Evolutionary conservation across 2,888 invertebrate genomes (phyloP).

Genomic region (Falcaria lacertinaria): DNA sequence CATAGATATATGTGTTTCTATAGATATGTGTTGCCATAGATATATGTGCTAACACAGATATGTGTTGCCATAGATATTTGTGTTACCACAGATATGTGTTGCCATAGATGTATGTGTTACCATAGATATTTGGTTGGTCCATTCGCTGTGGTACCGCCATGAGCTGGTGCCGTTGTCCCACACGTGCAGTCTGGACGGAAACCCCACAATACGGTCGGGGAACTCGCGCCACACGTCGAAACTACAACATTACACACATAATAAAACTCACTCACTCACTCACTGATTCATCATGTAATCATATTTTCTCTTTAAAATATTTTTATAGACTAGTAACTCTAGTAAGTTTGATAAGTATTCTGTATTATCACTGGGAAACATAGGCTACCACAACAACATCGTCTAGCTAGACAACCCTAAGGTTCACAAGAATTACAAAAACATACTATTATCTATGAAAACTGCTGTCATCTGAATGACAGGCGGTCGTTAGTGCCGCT

Average conservation of each 20-base stretch:
- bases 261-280: too few species aligned
- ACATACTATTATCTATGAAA: neutral
- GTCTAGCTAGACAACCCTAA: too few species aligned
- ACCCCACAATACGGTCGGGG: slow-evolving; percentile 97
- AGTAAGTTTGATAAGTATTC: too few species aligned
- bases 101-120: slow-evolving; percentile 76
- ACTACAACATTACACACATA: slow-evolving; percentile 39
- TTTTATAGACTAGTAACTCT: too few species aligned
- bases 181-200: slow-evolving; percentile 95
- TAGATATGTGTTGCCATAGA: too few species aligned
- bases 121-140: slow-evolving; percentile 98
- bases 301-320: too few species aligned
- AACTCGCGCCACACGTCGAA: slow-evolving; percentile 97
- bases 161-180: slow-evolving; percentile 93
- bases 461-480: neutral
- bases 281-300: too few species aligned
- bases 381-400: too few species aligned
- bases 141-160: slow-evolving; percentile 98
- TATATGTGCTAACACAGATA: too few species aligned
- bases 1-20: too few species aligned
- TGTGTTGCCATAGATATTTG: too few species aligned
- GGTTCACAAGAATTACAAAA: neutral
- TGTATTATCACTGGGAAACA: too few species aligned
- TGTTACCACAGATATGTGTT: neutral
- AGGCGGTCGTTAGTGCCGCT: neutral